Percentiles rank a stretch among this genome's conserved stretches.
Conservation (phyloP, 2,888 invertebrate species). For the Nomada fabriciana region DNA sequence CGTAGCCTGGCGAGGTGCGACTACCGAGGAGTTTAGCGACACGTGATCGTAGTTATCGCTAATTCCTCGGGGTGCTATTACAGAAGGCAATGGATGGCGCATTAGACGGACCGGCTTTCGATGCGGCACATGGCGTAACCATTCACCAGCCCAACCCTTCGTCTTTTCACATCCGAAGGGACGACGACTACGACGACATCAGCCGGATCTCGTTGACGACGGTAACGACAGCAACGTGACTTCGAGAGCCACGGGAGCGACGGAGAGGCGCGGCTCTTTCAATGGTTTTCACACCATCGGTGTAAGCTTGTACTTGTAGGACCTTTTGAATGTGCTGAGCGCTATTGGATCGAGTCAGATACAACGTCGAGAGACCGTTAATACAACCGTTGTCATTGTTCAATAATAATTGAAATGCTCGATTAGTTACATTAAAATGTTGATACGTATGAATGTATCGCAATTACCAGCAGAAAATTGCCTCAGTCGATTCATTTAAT, state of each 20-base stretch:
- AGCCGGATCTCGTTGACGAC: conserved; percentile 74
- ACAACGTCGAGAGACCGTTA: conserved; percentile 36
- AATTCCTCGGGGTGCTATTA: conserved; percentile 74
- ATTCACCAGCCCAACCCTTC: conserved; percentile 62
- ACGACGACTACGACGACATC: conserved; percentile 57
- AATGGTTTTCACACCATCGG: conserved; percentile 56
- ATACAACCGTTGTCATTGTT: conserved; percentile 4
- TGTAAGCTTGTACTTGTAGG: conserved; percentile 30
- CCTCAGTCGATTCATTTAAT: too few species aligned
- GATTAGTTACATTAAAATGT: neutral
- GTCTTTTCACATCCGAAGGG: conserved; percentile 70
- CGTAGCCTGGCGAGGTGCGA: conserved; percentile 65
- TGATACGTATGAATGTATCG: too few species aligned
- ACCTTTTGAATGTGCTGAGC: conserved; percentile 34
- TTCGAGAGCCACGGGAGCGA: conserved; percentile 35
- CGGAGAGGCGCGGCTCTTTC: conserved; percentile 46
- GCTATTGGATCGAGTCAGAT: conserved; percentile 7
- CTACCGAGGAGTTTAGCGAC: conserved; percentile 70
- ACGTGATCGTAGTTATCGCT: conserved; percentile 75
- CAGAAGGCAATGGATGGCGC: conserved; percentile 69
- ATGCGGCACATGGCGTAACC: conserved; percentile 68
- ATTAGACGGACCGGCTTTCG: conserved; percentile 67
- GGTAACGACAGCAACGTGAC: conserved; percentile 80
- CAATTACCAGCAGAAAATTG: too few species aligned
- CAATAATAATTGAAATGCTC: neutral